Evolutionary conservation across 2,113 vertebrate genomes (phyloP).

Genomic region (Nanorana parkeri): DNA sequence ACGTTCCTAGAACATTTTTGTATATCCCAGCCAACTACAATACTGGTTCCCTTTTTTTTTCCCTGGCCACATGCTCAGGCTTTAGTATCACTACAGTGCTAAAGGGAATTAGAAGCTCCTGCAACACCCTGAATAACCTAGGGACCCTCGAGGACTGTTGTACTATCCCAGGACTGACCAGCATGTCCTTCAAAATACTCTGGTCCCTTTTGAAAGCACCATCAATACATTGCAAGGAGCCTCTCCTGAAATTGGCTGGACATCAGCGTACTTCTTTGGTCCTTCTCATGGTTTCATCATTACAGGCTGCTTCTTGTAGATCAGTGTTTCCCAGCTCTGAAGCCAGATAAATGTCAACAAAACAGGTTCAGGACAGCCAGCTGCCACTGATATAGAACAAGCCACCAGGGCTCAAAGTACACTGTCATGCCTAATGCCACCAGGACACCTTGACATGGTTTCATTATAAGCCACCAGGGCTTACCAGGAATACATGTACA

Average conservation of each 20-base stretch:
- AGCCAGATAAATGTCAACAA: slow-evolving; percentile 18
- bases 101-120: slow-evolving; percentile 37
- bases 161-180: slow-evolving; percentile 17
- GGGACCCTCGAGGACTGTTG: slow-evolving; percentile 18
- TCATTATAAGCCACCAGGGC: slow-evolving; percentile 42
- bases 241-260: background rate
- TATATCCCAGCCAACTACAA: slow-evolving; percentile 2
- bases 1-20: background rate
- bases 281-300: background rate
- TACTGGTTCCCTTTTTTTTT: slow-evolving; percentile 21
- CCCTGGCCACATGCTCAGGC: background rate
- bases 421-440: slow-evolving; percentile 6
- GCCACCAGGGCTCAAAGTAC: slow-evolving; percentile 33
- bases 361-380: slow-evolving; percentile 39
- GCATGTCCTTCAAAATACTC: slow-evolving; percentile 9
- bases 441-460: slow-evolving; percentile 5
- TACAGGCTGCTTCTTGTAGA: slow-evolving; percentile 6
- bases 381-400: slow-evolving; percentile 16
- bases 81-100: background rate
- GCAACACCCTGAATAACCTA: slow-evolving; percentile 39
- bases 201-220: slow-evolving; percentile 48
- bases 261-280: background rate
- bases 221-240: slow-evolving; percentile 33
- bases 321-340: slow-evolving; percentile 19
- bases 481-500: slow-evolving; percentile 3